A percentile compares a stretch with the other conserved stretches of the same genome.
Conservation (phyloP, 2,113 vertebrate species). For the Chitala chitala region DNA sequence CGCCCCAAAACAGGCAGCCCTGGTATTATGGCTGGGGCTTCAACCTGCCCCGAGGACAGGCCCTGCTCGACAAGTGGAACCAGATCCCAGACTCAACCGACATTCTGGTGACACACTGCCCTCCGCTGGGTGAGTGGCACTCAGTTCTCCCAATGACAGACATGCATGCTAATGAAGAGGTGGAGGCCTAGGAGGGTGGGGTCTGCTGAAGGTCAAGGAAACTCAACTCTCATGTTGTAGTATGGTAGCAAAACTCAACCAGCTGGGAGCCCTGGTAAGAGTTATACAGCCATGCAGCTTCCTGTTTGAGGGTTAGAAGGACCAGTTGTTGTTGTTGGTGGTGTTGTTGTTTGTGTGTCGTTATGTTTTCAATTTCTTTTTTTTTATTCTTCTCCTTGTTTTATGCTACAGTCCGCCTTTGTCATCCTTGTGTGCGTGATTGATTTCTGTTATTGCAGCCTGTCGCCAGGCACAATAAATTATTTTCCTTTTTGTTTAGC, state of each 20-base stretch:
- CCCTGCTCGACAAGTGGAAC: slow-evolving; percentile 96
- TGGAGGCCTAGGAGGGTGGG: background rate
- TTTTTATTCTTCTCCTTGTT: slow-evolving; percentile 40
- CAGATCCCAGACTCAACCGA: slow-evolving; percentile 90
- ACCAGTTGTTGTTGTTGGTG: background rate
- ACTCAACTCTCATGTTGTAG: no score
- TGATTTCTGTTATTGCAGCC: slow-evolving; percentile 51
- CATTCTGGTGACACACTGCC: slow-evolving; percentile 91
- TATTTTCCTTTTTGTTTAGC: slow-evolving; percentile 69
- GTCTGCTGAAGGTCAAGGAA: no score
- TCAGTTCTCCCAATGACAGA: background rate
- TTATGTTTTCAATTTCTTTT: background rate
- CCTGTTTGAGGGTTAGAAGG: no score
- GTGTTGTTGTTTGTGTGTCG: background rate
- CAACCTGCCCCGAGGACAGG: slow-evolving; percentile 89
- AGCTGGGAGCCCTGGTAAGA: no score
- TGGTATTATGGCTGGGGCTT: slow-evolving; percentile 98
- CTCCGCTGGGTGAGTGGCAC: slow-evolving; percentile 80
- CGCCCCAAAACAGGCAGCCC: slow-evolving; percentile 76
- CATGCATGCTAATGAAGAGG: no score
- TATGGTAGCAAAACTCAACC: no score
- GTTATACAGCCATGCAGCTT: no score
- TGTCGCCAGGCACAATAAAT: slow-evolving; percentile 54
- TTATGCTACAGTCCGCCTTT: slow-evolving; percentile 47
- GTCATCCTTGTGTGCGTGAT: slow-evolving; percentile 51